Evolutionary conservation across 1,140 invertebrate genomes (phyloP), one percentile per base, ranked within the genome.

Genomic region (Harpegnathos saltator): DNA sequence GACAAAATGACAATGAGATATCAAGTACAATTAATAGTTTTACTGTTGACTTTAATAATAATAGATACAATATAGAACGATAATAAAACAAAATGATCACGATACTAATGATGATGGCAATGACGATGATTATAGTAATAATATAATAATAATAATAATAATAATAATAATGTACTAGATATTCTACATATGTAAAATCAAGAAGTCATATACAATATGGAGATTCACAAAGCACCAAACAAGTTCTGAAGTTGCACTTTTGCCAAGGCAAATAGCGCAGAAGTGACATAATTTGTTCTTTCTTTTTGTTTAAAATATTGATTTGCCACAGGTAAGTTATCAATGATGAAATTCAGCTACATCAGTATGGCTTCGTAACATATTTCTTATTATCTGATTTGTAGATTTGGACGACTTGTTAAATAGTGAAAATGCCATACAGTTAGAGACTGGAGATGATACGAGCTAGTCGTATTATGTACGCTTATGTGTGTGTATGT

Each of bases 11-110:
- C 33, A 44, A 44, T 52, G 71, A 82, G 75, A 74, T 44, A 66
- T 19, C 54, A 75, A 19, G 19, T 82, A 85, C 44, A 82, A 85
- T 54, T 50, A 62, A 71, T 71, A 24, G 75, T 75, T 85, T 85
- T 75, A 82, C 80, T 82, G 48, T 82, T 48, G 29, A 68, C 33
- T 83, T 29, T 38, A n/a, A 14, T 69, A 83, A 33, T 33, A 44
- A 44, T 44, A 44, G 38, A 44, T 44, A 44, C 38, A 44, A 44
- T 44, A n/a, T n/a, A n/a, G n/a, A 44, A 44, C 38, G 38, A 44
- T 44, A 44, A 44, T 44, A 44, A 44, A 44, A 44, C 11, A 9
- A 33, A 33, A 44, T 44, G 38, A 7, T 11, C 38, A 44, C 38
- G 38, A 44, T 44, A 44, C 4, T 44, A 44, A 44, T 44, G 11